Base-by-base conservation (phyloP, 2,888 invertebrate genomes). In the Neoascia interrupta region DNA sequence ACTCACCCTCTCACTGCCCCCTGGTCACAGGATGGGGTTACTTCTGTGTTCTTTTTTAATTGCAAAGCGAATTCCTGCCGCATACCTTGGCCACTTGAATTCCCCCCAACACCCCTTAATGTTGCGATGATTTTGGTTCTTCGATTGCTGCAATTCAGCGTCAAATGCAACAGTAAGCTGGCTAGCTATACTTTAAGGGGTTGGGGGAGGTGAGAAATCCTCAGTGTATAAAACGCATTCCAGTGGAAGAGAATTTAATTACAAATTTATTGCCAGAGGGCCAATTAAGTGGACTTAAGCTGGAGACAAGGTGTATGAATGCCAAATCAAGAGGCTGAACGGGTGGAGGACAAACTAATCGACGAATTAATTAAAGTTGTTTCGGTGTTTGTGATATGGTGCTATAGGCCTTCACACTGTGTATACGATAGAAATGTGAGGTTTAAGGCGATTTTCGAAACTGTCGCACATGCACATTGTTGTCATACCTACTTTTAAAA, bases 191-290 rank as follows among this genome's bases (percentile, higher is more conserved):
- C 31, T n/a, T 31, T 31, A 8, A 6, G 31, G 31, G 31, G 31
- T 6, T 31, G 31, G 8, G 8, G 3, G 31, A 31, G n/a, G n/a
- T n/a, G n/a, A n/a, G n/a, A n/a, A n/a, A n/a, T n/a, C n/a, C n/a
- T n/a, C 41, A 5, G 47, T 43, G 28, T 49, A 26, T 34, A 66
- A 34, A 53, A 31, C 61, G 51, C 70, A 68, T 70, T 70, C 45
- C 63, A 47, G 21, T 39, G 45, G 51, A 70, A 61, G 41, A 56
- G 45, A 76, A 76, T 70, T 70, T 58, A 64, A 64, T 76, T 76
- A 70, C 58, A 64, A 76, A 76, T 76, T 76, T 56, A 64, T 56
- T 76, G 72, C 47, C 36, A 54, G 47, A 16, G 58, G 16, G 49
- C 68, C 68, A 69, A 58, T 69, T 58, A 69, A 58, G 39, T 31